Evolutionary conservation across 2,888 invertebrate genomes (phyloP), one percentile per base, ranked within the genome.

Genomic region (Clivina fossor): DNA sequence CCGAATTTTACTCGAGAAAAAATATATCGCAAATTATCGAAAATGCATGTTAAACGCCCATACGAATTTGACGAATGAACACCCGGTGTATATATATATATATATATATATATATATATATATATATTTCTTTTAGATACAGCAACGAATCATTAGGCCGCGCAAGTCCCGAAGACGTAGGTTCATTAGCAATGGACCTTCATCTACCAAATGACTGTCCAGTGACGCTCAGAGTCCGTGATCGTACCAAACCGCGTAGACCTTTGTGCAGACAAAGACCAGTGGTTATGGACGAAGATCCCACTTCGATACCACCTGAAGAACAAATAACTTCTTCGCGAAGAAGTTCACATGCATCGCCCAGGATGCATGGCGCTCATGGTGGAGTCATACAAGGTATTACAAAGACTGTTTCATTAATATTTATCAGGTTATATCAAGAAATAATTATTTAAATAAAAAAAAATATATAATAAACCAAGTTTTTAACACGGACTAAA

Each of bases 231-330:
- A 71, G 74, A 57, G 74, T 79, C 60, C 77, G 53, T n/a, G 53
- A 53, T 13, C 13, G 53, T 13, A 43, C 53, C 28, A 53, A 44
- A 24, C 53, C 84, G 1, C 82, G 87, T 41, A 78, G 88, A 35
- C 84, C 88, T 41, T 77, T 92, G 35, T 79, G 85, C 5, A 75
- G 91, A 4, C 92, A 92, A 68, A 83, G 85, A 61, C 85, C 86
- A 40, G 83, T 90, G 26, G 84, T 85, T 60, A 88, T 88, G 62
- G 82, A 84, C 33, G 80, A 84, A 49, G 80, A 80, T 49, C 20
- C 35, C 11, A 32, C 32, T n/a, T 19, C 41, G 13, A 28, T 32
- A 3, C 30, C 30, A 30, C 30, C 44, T 1, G 51, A 46, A 2
- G 44, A 38, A 9, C 26, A 28, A 22, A 51, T n/a, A n/a, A n/a